Conservation (phyloP, 2,888 invertebrate genomes). For the Callyntrura guangdongensis region DNA sequence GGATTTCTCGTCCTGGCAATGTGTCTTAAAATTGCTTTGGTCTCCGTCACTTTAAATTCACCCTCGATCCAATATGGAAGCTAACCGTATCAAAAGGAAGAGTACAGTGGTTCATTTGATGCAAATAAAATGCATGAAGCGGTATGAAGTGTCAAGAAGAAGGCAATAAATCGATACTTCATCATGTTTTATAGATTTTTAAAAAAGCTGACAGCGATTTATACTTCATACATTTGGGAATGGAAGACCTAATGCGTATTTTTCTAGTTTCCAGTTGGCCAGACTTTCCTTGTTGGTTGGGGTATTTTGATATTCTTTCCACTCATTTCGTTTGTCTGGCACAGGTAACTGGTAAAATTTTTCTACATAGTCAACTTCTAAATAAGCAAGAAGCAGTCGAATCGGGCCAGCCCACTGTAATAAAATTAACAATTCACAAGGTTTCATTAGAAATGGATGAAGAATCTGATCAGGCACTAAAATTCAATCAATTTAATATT, state of each 20-base stretch:
- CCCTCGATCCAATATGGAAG: constrained; percentile 87
- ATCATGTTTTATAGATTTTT: no score
- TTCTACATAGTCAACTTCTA: constrained; percentile 62
- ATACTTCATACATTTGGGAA: constrained; percentile 77
- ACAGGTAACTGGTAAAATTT: constrained; percentile 59
- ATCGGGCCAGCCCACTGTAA: constrained; percentile 67
- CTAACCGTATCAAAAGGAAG: constrained; percentile 19
- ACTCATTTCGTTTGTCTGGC: background rate
- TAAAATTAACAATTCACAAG: constrained; percentile 2
- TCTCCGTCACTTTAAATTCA: constrained; percentile 86
- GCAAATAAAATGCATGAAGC: background rate
- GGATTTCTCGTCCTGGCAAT: constrained; percentile 86
- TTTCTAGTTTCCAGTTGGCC: constrained; percentile 70
- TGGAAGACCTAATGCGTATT: constrained; percentile 63
- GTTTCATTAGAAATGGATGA: background rate
- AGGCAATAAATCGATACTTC: background rate
- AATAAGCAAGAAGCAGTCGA: constrained; percentile 56
- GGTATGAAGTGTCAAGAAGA: constrained; percentile 82
- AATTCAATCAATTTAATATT: background rate
- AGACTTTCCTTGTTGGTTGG: background rate
- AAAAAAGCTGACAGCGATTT: background rate
- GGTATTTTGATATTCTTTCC: background rate
- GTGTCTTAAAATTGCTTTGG: constrained; percentile 86
- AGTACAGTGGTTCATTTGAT: background rate
- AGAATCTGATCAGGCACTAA: background rate